A percentile compares a stretch with the other conserved stretches of the same genome.
These are phyloP conservation scores for Sinelater perroti DNA, from an alignment of 2,888 invertebrate genomes.

Conservation along the genomic window DNA sequence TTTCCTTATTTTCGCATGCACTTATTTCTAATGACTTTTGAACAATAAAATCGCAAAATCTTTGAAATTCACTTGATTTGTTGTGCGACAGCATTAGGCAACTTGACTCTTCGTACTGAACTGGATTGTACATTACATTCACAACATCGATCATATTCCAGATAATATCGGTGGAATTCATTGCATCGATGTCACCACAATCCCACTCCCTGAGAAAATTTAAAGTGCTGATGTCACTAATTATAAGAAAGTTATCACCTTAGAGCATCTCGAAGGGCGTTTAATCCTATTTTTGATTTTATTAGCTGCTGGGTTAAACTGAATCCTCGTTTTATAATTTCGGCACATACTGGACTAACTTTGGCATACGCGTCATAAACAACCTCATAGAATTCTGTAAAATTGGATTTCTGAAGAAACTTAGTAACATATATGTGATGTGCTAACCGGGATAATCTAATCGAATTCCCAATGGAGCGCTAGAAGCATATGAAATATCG, in stretches of 20 bases:
- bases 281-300: slow-evolving; percentile 5
- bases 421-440: too few species aligned
- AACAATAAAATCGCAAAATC: slow-evolving; percentile 2
- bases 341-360: slow-evolving; percentile 6
- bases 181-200: not conserved
- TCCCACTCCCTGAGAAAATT: slow-evolving; percentile 8
- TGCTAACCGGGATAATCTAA: slow-evolving; percentile 18
- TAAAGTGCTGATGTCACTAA: not conserved
- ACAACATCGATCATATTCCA: not conserved
- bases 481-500: slow-evolving; percentile 66
- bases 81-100: not conserved
- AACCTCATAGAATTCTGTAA: slow-evolving; percentile 16
- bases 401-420: not conserved
- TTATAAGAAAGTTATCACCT: too few species aligned
- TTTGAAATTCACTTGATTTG: not conserved
- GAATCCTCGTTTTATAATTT: slow-evolving; percentile 9
- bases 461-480: slow-evolving; percentile 60
- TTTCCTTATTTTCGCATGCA: too few species aligned
- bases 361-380: slow-evolving; percentile 8
- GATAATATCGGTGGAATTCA: slow-evolving; percentile 6
- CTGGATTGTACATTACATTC: slow-evolving; percentile 5
- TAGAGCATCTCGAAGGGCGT: not conserved
- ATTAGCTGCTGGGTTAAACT: not conserved
- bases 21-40: not conserved
- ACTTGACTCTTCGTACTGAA: not conserved